A percentile compares a stretch with the other conserved stretches of the same genome.
phyloP scores from a whole-genome alignment of 2,888 invertebrate species.

The Carcina quercana region DNA sequence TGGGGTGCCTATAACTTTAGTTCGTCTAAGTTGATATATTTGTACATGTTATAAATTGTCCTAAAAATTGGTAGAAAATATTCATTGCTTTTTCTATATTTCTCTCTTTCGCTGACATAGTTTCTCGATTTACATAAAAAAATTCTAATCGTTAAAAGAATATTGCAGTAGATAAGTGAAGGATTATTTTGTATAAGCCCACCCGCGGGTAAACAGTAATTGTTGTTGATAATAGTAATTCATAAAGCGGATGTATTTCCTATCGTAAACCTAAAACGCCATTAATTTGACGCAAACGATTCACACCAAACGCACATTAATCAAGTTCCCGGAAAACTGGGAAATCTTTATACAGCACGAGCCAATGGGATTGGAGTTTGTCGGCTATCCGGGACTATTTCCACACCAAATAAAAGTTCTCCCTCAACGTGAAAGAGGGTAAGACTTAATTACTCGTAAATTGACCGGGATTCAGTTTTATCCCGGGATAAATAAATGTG shows the following conservation, averaged over 20 bases:
- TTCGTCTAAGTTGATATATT: too few relatives aligned
- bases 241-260: too few relatives aligned
- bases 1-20: constrained; percentile 8
- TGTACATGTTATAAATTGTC: too few relatives aligned
- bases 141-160: too few relatives aligned
- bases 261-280: constrained; percentile 1
- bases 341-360: constrained; percentile 45
- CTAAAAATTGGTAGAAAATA: too few relatives aligned
- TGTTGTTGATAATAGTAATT: too few relatives aligned
- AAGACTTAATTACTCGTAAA: constrained; percentile 73
- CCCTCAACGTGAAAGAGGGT: constrained; percentile 65
- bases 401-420: constrained; percentile 65
- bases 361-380: constrained; percentile 55
- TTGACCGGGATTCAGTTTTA: constrained; percentile 65
- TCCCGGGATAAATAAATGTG: constrained; percentile 51
- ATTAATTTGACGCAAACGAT: constrained; percentile 18
- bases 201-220: too few relatives aligned
- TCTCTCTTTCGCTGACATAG: too few relatives aligned
- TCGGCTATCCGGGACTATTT: constrained; percentile 48
- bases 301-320: constrained; percentile 36
- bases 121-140: too few relatives aligned
- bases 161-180: too few relatives aligned
- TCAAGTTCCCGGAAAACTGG: constrained; percentile 36
- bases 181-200: too few relatives aligned
- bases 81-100: too few relatives aligned